Evolutionary conservation across 2,888 invertebrate species (phyloP), one percentile per base, ranked within the genome.

Genomic region (Eilema caniola): DNA sequence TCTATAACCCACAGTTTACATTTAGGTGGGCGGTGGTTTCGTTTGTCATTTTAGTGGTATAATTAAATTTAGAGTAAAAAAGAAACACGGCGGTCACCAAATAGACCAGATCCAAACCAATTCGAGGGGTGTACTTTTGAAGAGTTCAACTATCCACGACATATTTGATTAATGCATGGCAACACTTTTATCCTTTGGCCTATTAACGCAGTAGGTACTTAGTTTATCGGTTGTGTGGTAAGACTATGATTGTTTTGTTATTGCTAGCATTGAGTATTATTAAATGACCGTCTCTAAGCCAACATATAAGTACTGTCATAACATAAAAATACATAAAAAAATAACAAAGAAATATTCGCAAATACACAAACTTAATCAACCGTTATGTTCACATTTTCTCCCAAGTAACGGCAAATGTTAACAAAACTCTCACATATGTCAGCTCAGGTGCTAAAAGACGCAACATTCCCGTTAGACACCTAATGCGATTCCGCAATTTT

Each of bases 401-500:
- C 14, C 12, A 63, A 66, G 59, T 79, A 79, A 60, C 63, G 67
- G 73, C 67, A 74, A 81, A 77, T 76, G 79, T 77, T 72, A 63
- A 59, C 67, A 73, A 75, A 71, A 70, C 67, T 72, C 74, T 75
- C 83, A 67, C 77, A 79, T 74, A 83, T 82, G 83, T 67, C 72
- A 68, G 70, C 77, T 83, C 87, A 89, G 86, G 86, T 90, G 87
- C 70, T 77, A 79, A 81, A 66, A 74, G 72, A 65, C 76, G 73
- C 72, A 77, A 80, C 71, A 70, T 70, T 83, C 83, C 89, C 87
- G 89, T 86, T 88, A 71, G 76, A 83, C 76, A 83, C 75, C 82
- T 74, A 85, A 89, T 85, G 86, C 85, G 82, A 80, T 85, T 83
- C 85, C 82, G 85, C 88, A 86, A 87, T 86, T 87, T 87, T 95